phyloP scores from a whole-genome alignment of 2,797 vertebrate species.

The Cryptoblepharus egeriae region DNA sequence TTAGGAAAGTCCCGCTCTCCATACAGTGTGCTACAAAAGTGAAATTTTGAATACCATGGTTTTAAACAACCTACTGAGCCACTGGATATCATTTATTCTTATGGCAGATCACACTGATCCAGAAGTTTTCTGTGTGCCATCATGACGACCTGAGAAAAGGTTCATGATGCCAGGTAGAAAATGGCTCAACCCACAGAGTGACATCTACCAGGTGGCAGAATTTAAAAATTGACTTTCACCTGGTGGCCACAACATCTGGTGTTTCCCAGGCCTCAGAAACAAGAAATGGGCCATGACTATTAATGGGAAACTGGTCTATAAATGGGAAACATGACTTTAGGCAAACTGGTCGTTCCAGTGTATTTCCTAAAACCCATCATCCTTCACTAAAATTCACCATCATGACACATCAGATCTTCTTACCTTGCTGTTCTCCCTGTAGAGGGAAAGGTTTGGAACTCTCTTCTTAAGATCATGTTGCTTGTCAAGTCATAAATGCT shows the following conservation, averaged over 20 bases:
- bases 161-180: background rate
- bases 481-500: background rate
- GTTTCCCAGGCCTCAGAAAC: background rate
- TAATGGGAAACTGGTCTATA: too few species aligned
- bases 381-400: background rate
- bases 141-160: background rate
- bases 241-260: background rate
- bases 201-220: background rate
- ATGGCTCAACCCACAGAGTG: background rate
- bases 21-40: too few species aligned
- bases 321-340: background rate
- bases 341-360: background rate
- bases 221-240: background rate
- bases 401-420: background rate
- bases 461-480: background rate
- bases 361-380: background rate
- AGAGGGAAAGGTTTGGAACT: background rate
- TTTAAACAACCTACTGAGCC: background rate
- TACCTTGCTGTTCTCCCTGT: background rate
- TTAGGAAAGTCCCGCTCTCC: too few species aligned
- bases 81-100: too few species aligned
- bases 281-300: background rate
- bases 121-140: background rate
- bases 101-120: too few species aligned
- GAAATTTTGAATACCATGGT: background rate